phyloP scores from a whole-genome alignment of 2,113 vertebrate species.

The Setophaga kirtlandii region DNA sequence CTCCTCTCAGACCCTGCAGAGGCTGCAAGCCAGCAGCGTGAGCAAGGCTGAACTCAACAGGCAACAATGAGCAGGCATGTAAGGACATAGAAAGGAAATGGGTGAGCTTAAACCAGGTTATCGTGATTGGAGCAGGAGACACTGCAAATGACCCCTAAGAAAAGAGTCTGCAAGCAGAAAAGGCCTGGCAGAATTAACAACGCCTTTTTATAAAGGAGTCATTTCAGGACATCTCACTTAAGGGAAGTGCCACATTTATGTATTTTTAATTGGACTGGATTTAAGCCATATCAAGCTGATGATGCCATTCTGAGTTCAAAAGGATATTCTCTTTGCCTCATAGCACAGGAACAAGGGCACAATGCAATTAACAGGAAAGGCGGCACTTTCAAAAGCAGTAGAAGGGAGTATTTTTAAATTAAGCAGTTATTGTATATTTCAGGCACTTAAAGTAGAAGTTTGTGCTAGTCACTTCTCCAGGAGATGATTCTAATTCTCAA shows the following conservation, averaged over 20 bases:
- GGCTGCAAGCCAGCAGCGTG: neutral
- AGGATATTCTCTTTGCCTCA: neutral
- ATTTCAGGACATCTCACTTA: constrained; percentile 26
- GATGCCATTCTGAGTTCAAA: neutral
- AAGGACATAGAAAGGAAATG: constrained; percentile 5
- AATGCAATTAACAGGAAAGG: neutral
- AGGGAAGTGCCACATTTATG: constrained; percentile 27
- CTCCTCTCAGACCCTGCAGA: neutral
- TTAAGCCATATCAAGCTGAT: constrained; percentile 16
- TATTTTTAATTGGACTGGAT: constrained; percentile 49
- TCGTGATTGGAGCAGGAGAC: neutral
- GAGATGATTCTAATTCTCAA: neutral
- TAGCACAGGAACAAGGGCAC: neutral
- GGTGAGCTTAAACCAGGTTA: neutral
- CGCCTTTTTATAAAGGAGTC: neutral
- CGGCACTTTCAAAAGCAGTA: neutral
- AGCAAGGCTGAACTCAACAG: neutral
- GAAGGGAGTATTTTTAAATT: neutral
- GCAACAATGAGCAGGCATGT: neutral
- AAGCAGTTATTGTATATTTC: neutral
- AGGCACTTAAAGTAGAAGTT: neutral
- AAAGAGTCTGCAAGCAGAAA: neutral
- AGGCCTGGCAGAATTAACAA: neutral
- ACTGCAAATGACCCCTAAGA: neutral
- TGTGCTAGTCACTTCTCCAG: neutral